Conservation (phyloP, 2,113 vertebrate genomes). For the Octodon degus region DNA sequence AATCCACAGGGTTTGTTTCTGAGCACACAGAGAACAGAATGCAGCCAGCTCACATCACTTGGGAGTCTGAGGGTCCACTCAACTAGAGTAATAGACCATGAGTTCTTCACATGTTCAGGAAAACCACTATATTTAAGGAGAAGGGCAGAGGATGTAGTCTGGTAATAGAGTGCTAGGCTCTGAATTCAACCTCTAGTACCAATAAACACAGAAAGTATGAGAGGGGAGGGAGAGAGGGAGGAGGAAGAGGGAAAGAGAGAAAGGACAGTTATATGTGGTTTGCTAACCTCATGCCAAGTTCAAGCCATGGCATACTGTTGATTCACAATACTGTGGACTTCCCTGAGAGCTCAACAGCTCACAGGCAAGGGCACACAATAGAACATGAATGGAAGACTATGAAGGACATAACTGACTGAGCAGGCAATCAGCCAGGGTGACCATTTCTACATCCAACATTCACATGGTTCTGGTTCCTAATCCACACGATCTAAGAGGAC, state of each 20-base stretch:
- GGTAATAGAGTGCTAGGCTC: not conserved
- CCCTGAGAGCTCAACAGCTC: not conserved
- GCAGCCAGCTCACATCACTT: not conserved
- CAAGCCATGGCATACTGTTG: fast-evolving
- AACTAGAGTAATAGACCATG: not conserved
- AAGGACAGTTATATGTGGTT: not conserved
- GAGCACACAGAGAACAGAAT: not conserved
- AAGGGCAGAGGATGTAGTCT: not conserved
- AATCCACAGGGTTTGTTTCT: not conserved
- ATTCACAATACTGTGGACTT: not conserved
- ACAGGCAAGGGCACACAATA: not conserved
- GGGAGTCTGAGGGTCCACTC: not conserved
- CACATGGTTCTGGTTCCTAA: not conserved
- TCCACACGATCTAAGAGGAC: not conserved
- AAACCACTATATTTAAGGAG: not conserved
- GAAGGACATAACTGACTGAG: not conserved
- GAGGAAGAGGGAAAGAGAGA: too few species aligned
- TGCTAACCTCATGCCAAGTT: not conserved
- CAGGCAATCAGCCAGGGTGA: not conserved
- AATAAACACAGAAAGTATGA: not conserved
- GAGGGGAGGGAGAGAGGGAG: not conserved
- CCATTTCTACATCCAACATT: not conserved
- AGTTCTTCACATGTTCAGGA: not conserved
- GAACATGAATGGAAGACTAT: fast-evolving
- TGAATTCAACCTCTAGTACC: not conserved